These are phyloP conservation scores for Thecophora atra DNA, from an alignment of 2,888 invertebrate genomes.

Conservation along the genomic window DNA sequence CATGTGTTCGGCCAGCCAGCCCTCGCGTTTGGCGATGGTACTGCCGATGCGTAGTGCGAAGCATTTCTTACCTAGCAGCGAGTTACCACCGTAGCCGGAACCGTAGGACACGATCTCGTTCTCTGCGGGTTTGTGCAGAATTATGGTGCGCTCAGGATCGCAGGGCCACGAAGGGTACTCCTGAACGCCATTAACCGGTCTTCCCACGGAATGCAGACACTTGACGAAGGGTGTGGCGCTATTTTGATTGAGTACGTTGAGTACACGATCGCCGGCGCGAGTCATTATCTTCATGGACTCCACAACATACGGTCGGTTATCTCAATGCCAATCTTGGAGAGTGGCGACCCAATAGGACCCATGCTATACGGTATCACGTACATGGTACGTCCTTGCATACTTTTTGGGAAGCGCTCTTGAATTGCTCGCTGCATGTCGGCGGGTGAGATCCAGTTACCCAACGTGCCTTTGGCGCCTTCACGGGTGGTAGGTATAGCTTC, in stretches of 20 bases:
- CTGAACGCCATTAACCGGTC: conserved; percentile 71
- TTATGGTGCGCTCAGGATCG: conserved; percentile 92
- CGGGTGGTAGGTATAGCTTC: conserved; percentile 85
- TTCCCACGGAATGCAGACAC: conserved; percentile 94
- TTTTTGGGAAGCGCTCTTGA: conserved; percentile 84
- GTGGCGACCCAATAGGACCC: conserved; percentile 95
- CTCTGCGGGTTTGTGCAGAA: conserved; percentile 77
- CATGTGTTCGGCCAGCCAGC: conserved; percentile 99
- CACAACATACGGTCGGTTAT: conserved; percentile 96
- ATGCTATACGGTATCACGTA: conserved; percentile 98
- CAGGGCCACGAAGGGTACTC: conserved; percentile 90
- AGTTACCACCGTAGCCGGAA: conserved; percentile 98
- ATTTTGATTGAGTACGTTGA: conserved; percentile 69
- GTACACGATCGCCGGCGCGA: conserved; percentile 76
- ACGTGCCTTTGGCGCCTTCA: conserved; percentile 80
- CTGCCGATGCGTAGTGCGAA: conserved; percentile 96
- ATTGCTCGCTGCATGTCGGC: conserved; percentile 82
- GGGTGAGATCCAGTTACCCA: conserved; percentile 94
- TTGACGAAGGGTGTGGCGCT: conserved; percentile 74
- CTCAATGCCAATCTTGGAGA: conserved; percentile 97
- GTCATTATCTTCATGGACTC: conserved; percentile 99
- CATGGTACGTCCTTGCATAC: conserved; percentile 94
- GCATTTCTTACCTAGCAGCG: conserved; percentile 96
- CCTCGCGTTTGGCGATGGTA: conserved; percentile 90
- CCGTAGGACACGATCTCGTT: conserved; percentile 72